Conservation (phyloP, 2,888 invertebrate species). For the Nezara viridula region DNA sequence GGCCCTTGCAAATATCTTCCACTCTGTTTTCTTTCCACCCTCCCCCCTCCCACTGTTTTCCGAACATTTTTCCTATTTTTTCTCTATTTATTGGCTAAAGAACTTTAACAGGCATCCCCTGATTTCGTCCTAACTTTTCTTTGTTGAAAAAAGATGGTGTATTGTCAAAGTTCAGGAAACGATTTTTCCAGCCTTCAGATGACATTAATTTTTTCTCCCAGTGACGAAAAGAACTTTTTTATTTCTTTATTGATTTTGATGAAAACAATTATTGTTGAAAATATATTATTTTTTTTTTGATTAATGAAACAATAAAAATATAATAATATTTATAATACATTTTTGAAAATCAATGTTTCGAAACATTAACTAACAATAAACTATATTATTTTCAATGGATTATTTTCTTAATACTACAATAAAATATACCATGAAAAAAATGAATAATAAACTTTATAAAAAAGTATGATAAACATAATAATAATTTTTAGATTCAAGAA, state of each 20-base stretch:
- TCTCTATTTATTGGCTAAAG: slow-evolving; percentile 5
- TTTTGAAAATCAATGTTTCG: too few species aligned
- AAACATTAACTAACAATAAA: too few species aligned
- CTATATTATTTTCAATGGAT: too few species aligned
- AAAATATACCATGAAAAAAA: too few species aligned
- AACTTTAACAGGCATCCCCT: not conserved
- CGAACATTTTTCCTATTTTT: not conserved
- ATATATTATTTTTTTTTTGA: too few species aligned
- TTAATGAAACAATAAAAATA: too few species aligned
- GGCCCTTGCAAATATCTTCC: slow-evolving; percentile 45
- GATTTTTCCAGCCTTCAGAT: not conserved
- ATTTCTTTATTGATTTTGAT: not conserved
- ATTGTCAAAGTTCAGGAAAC: slow-evolving; percentile 13
- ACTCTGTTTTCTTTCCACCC: not conserved
- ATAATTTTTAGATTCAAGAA: too few species aligned
- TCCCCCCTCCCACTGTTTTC: not conserved
- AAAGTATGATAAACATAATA: too few species aligned
- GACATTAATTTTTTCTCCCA: slow-evolving; percentile 9
- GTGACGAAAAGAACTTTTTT: not conserved
- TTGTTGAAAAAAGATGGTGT: not conserved
- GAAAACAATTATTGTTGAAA: not conserved
- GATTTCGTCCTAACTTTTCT: not conserved
- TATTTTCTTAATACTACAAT: too few species aligned
- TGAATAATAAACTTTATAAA: too few species aligned
- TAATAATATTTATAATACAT: too few species aligned